Evolutionary conservation across 2,888 invertebrate genomes (phyloP).

Genomic region (Parnassius mnemosyne): DNA sequence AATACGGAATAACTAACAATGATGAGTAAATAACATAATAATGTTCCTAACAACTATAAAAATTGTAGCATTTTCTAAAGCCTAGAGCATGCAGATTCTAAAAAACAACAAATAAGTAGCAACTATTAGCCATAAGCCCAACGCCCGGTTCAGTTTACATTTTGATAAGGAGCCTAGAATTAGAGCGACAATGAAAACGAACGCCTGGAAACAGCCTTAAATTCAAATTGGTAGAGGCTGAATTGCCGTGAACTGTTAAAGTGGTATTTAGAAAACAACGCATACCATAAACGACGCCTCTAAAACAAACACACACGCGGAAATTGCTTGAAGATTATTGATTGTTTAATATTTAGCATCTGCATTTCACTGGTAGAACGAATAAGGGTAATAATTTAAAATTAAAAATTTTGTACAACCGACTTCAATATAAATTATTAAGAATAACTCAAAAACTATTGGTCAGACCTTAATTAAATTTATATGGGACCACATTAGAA

Average conservation of each 20-base stretch:
- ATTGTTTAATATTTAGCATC: conserved; percentile 12
- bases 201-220: conserved; percentile 1
- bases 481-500: too few relatives aligned
- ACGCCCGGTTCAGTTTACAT: conserved; percentile 20
- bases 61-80: too few relatives aligned
- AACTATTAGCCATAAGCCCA: conserved; percentile 4
- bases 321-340: conserved; percentile 5
- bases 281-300: conserved; percentile 12
- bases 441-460: too few relatives aligned
- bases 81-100: too few relatives aligned
- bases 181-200: conserved; percentile 1
- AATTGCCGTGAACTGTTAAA: not conserved
- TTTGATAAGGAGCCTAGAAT: conserved; percentile 21
- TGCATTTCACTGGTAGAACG: not conserved
- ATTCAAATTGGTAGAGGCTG: not conserved
- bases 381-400: too few relatives aligned
- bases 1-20: too few relatives aligned
- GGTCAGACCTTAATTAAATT: too few relatives aligned
- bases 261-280: conserved; percentile 25
- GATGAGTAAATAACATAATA: too few relatives aligned
- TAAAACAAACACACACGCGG: conserved; percentile 19
- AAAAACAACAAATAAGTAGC: not conserved
- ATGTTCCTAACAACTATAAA: too few relatives aligned
- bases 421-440: too few relatives aligned
- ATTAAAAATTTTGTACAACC: too few relatives aligned